phyloP scores from a whole-genome alignment of 2,797 vertebrate genomes.

The Sebastiscus albofasciatus region DNA sequence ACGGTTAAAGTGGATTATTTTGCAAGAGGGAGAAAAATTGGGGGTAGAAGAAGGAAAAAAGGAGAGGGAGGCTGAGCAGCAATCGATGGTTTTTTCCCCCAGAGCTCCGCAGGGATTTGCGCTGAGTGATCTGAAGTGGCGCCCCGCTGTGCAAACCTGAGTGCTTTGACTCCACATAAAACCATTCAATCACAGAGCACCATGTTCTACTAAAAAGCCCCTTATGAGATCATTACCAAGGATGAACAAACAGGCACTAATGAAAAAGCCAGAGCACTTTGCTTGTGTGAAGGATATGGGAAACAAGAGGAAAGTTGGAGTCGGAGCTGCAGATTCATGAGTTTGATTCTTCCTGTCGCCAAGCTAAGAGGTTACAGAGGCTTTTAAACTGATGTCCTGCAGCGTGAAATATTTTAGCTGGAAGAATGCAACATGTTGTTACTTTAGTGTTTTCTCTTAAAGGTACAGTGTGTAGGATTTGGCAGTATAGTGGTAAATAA shows the following conservation, averaged over 20 bases:
- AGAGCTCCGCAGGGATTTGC: constrained; percentile 70
- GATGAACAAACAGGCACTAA: constrained; percentile 74
- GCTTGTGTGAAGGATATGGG: constrained; percentile 12
- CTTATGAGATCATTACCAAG: constrained; percentile 78
- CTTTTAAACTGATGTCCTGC: neutral
- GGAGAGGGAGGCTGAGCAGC: constrained; percentile 49
- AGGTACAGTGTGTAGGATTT: no score
- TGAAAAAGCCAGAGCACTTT: constrained; percentile 59
- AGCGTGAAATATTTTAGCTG: neutral
- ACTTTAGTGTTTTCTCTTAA: neutral
- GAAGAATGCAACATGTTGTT: neutral
- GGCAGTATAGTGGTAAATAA: no score
- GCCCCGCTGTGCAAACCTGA: constrained; percentile 79
- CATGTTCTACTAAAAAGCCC: constrained; percentile 78
- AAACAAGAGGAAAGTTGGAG: constrained; percentile 32
- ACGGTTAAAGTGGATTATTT: constrained; percentile 75
- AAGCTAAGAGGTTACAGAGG: neutral
- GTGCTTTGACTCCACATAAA: constrained; percentile 80
- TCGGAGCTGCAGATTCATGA: neutral
- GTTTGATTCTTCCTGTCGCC: neutral
- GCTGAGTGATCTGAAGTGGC: constrained; percentile 78
- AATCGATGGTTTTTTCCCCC: constrained; percentile 69
- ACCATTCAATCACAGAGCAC: constrained; percentile 75
- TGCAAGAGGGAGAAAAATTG: constrained; percentile 38
- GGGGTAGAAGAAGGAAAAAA: constrained; percentile 42